phyloP scores from a whole-genome alignment of 2,888 invertebrate genomes.

The Dasypolia templi region DNA sequence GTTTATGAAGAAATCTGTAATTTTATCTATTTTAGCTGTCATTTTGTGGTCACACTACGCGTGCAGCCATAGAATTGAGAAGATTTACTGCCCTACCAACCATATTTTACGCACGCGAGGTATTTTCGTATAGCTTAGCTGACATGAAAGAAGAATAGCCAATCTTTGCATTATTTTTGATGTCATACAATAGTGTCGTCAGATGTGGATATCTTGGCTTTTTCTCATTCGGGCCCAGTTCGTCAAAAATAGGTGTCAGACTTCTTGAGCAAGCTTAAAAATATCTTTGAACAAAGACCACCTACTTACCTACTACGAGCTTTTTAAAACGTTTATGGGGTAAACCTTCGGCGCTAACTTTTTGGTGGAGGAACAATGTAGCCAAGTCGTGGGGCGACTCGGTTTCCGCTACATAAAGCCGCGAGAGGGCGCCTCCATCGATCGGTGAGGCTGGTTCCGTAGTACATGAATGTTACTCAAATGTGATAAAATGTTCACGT shows the following conservation, averaged over 20 bases:
- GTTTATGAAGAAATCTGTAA: too few relatives aligned
- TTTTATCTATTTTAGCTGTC: too few relatives aligned
- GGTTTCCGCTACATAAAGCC: slow-evolving; percentile 78
- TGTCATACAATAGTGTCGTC: neutral
- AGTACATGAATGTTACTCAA: slow-evolving; percentile 45
- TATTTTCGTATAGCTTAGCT: neutral
- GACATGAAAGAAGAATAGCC: neutral
- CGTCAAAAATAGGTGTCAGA: neutral
- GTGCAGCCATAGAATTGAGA: neutral
- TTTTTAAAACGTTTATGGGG: neutral
- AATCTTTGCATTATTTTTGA: neutral
- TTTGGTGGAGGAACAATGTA: slow-evolving; percentile 70
- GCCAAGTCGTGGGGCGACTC: slow-evolving; percentile 72
- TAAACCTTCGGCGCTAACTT: slow-evolving; percentile 26
- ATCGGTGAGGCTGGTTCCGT: slow-evolving; percentile 62
- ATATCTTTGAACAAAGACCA: neutral
- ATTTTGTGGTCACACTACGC: too few relatives aligned
- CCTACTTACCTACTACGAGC: neutral
- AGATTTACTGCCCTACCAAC: neutral
- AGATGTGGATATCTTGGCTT: neutral
- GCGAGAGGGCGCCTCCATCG: slow-evolving; percentile 74
- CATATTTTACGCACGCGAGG: neutral
- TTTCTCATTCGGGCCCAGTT: neutral
- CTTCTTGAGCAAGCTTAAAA: neutral
- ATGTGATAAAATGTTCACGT: slow-evolving; percentile 43